Evolutionary conservation across 2,888 invertebrate genomes (phyloP), one percentile per base, ranked within the genome.

Genomic region (Meiosimyza decipiens): DNA sequence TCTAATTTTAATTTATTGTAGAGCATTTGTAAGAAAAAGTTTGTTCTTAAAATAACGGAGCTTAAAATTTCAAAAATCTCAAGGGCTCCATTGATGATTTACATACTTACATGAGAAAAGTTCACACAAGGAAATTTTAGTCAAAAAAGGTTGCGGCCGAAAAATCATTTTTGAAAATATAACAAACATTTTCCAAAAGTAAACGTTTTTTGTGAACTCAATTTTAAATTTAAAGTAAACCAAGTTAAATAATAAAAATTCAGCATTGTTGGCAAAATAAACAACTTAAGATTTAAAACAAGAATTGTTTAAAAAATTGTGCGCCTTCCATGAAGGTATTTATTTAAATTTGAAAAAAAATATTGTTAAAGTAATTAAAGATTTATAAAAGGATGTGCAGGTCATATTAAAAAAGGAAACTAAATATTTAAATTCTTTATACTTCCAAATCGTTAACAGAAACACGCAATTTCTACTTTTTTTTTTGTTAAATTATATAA

Each of bases 241-340:
- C 22, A 22, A 22, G 22, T 2, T 22, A 22, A 40, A 40, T 9
- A 7, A 40, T 40, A 40, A 16, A 40, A 69, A 73, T 71, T 66
- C 63, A 66, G 73, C 73, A 66, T 55, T 54, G 66, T 66, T 66
- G 66, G 66, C 54, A 52, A 65, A 28, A 64, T 50, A 64, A 51
- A 50, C 11, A 12, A 33, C 15, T 51, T 64, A 28, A 68, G 59
- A 59, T 49, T 68, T 59, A 64, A 28, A 15, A 15, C 57, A 68
- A 16, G 40, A 50, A 59, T 68, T 59, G 68, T 68, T 68, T 50
- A 73, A 64, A 47, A 60, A 60, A 65, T 50, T 74, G 72, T 73
- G 70, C 73, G 67, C 75, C 79, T 79, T 79, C 79, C 64, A 73
- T 77, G 79, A 79, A 77, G 79, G 77, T 75, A 33, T 52, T 71